Conservation (phyloP, 2,888 invertebrate genomes). For the Acronicta aceris region DNA sequence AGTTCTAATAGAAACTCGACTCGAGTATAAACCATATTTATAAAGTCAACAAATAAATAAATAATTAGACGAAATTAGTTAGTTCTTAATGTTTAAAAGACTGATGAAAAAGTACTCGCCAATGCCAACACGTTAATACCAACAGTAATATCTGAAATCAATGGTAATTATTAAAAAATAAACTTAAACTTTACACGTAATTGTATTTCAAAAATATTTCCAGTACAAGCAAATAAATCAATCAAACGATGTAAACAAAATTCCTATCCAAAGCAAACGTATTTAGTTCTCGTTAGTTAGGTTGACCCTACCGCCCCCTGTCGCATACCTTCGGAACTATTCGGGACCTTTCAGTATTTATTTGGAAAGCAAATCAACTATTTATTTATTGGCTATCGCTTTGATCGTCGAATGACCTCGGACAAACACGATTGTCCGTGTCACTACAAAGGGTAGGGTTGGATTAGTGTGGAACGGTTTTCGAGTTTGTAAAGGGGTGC, state of each 20-base stretch:
- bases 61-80: no score
- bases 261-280: slow-evolving; percentile 72
- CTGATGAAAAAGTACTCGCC: no score
- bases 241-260: slow-evolving; percentile 62
- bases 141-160: no score
- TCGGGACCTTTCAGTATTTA: slow-evolving; percentile 78
- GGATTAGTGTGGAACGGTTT: slow-evolving; percentile 63
- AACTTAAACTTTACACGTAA: no score
- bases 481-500: background rate
- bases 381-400: slow-evolving; percentile 86
- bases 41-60: no score
- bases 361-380: slow-evolving; percentile 87
- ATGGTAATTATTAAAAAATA: no score
- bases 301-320: slow-evolving; percentile 66
- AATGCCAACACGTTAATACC: no score
- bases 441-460: slow-evolving; percentile 72
- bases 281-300: slow-evolving; percentile 81
- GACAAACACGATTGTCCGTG: slow-evolving; percentile 82
- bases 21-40: no score
- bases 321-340: slow-evolving; percentile 79
- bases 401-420: slow-evolving; percentile 83
- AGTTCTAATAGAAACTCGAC: no score
- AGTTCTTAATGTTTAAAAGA: no score
- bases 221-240: slow-evolving; percentile 59
- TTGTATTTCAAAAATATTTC: slow-evolving; percentile 18